Percentiles rank a stretch among this genome's conserved stretches.
Evolutionary conservation across 2,113 vertebrate genomes (phyloP).

Genomic region (Istiophorus platypterus): DNA sequence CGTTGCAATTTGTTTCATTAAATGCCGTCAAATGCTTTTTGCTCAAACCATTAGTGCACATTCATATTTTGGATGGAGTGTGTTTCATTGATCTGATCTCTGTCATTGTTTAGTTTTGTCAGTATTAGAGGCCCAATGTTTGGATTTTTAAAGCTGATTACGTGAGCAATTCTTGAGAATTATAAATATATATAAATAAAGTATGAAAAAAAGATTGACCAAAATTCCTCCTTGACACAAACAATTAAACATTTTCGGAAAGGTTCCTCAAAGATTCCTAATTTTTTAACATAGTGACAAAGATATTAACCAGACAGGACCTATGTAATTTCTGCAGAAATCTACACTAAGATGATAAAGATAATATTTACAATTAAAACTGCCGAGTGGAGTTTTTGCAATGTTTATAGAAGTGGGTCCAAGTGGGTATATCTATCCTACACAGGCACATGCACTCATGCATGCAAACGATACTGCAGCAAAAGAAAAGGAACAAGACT

Average conservation of each 20-base stretch:
- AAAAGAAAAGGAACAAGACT: background rate
- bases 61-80: background rate
- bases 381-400: background rate
- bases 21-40: slow-evolving; percentile 42
- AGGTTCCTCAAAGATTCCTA: background rate
- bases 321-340: background rate
- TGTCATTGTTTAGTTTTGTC: background rate
- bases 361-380: too few species aligned
- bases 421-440: background rate
- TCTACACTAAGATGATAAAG: background rate
- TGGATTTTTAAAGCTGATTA: background rate
- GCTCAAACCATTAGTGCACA: slow-evolving; percentile 35
- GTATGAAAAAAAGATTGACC: too few species aligned
- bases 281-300: background rate
- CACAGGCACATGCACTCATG: background rate
- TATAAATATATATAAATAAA: background rate
- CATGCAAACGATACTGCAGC: background rate
- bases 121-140: background rate
- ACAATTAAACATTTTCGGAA: background rate
- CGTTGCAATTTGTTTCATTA: slow-evolving; percentile 52
- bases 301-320: background rate
- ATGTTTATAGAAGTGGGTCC: background rate
- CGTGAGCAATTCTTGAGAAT: background rate
- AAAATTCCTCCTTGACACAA: background rate
- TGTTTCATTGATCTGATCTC: background rate